A percentile compares a stretch with the other conserved stretches of the same genome.
phyloP scores from a whole-genome alignment of 2,888 invertebrate genomes.

The Dicycla oo region DNA sequence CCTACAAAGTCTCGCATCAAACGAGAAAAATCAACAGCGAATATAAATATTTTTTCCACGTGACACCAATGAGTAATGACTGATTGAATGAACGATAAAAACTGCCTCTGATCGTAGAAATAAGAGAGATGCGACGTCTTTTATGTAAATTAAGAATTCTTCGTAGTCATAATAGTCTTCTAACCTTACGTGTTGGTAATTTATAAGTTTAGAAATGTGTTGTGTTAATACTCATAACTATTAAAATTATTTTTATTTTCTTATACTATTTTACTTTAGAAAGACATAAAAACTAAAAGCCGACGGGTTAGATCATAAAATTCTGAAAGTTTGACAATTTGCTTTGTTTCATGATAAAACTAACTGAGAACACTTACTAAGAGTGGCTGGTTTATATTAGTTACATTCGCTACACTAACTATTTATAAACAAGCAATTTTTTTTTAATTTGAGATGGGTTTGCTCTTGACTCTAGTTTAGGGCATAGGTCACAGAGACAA shows the following conservation, averaged over 20 bases:
- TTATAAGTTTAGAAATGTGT: neutral
- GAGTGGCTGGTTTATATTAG: no score
- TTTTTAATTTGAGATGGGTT: no score
- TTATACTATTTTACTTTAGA: neutral
- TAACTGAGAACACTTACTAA: neutral
- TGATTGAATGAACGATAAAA: conserved; percentile 55
- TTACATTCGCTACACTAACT: no score
- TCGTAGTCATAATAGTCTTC: neutral
- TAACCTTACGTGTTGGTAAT: neutral
- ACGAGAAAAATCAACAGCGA: conserved; percentile 64
- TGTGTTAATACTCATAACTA: neutral
- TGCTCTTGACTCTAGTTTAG: no score
- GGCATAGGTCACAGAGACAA: no score
- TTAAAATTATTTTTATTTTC: neutral
- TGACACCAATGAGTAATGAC: conserved; percentile 61
- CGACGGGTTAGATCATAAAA: conserved; percentile 17
- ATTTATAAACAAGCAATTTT: no score
- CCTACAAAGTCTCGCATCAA: conserved; percentile 38
- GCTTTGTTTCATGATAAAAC: conserved; percentile 6
- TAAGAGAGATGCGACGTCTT: conserved; percentile 5
- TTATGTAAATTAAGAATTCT: neutral
- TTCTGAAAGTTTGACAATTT: conserved; percentile 9
- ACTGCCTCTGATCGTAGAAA: conserved; percentile 27
- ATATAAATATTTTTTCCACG: conserved; percentile 65
- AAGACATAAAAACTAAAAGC: conserved; percentile 14